Conservation (phyloP, 2,797 vertebrate genomes). For the Naso thynnoides region DNA sequence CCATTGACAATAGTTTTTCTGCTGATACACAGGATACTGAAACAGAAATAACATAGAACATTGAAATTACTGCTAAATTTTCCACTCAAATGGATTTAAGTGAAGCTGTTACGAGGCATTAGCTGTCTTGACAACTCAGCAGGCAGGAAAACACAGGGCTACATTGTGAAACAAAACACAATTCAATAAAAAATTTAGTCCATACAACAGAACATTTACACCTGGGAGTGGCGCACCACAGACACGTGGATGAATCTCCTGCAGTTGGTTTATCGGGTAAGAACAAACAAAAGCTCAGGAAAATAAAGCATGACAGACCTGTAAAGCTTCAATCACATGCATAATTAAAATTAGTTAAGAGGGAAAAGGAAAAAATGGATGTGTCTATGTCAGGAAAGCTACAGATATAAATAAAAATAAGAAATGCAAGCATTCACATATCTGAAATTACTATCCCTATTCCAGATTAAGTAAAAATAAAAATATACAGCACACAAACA, state of each 20-base stretch:
- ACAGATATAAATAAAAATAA: slow-evolving; percentile 52
- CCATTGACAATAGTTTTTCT: not conserved
- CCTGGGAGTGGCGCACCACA: slow-evolving; percentile 17
- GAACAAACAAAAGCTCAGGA: slow-evolving; percentile 36
- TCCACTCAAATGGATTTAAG: not conserved
- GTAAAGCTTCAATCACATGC: slow-evolving; percentile 33
- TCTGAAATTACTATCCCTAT: slow-evolving; percentile 44
- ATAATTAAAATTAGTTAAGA: not conserved
- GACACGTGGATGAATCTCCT: slow-evolving; percentile 7
- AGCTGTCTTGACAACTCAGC: slow-evolving; percentile 4
- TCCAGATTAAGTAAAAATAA: slow-evolving; percentile 52
- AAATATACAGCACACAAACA: slow-evolving; percentile 16
- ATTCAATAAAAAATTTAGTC: not conserved
- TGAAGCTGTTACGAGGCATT: not conserved
- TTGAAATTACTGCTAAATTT: too few species aligned
- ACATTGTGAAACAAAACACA: slow-evolving; percentile 24
- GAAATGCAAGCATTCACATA: slow-evolving; percentile 48
- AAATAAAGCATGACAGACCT: slow-evolving; percentile 28
- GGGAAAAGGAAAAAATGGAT: slow-evolving; percentile 7
- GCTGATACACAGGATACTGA: not conserved
- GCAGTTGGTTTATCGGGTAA: slow-evolving; percentile 24
- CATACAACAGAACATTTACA: slow-evolving; percentile 43
- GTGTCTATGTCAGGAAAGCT: slow-evolving; percentile 49
- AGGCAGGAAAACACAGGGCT: slow-evolving; percentile 3
- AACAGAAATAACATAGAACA: too few species aligned